A percentile compares a stretch with the other conserved stretches of the same genome.
phyloP scores from a whole-genome alignment of 2,797 vertebrate genomes.

The Pipistrellus pipistrellus region DNA sequence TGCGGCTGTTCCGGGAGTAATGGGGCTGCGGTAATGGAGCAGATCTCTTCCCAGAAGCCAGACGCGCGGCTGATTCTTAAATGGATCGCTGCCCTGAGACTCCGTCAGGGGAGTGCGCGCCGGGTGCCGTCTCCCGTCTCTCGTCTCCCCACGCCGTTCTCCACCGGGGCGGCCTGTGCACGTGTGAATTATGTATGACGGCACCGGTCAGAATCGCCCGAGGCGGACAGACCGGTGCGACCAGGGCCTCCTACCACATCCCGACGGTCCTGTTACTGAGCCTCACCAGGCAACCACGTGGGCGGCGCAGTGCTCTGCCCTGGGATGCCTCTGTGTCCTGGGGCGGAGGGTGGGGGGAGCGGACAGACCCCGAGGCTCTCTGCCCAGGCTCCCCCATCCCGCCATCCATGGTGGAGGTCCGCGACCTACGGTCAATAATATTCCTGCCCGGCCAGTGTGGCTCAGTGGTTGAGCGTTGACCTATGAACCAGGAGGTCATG shows the following conservation, averaged over 20 bases:
- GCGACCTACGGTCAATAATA: too few relatives aligned
- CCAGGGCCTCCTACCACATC: background rate
- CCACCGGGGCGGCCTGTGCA: background rate
- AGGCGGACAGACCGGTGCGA: background rate
- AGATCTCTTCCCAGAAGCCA: constrained; percentile 56
- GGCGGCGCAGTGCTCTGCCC: background rate
- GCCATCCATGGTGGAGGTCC: too few relatives aligned
- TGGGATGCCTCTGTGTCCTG: background rate
- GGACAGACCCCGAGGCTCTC: background rate
- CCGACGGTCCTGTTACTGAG: background rate
- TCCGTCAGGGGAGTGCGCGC: background rate
- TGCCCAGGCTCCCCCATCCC: background rate
- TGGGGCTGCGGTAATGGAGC: constrained; percentile 71
- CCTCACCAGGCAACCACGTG: rapidly evolving
- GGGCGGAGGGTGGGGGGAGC: background rate
- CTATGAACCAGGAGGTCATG: too few relatives aligned
- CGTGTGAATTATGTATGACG: background rate
- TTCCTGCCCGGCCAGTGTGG: too few relatives aligned
- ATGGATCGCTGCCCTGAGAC: constrained; percentile 25
- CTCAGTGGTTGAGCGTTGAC: too few relatives aligned
- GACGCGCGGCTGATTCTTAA: constrained; percentile 40
- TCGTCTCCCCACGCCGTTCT: background rate
- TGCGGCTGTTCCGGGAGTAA: constrained; percentile 65
- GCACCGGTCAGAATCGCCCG: background rate
- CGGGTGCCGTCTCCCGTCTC: background rate